Evolutionary conservation across 92 coral and sea anemone genomes (phyloP), one percentile per base, ranked within the genome.

Genomic region (Phenganax marumi): DNA sequence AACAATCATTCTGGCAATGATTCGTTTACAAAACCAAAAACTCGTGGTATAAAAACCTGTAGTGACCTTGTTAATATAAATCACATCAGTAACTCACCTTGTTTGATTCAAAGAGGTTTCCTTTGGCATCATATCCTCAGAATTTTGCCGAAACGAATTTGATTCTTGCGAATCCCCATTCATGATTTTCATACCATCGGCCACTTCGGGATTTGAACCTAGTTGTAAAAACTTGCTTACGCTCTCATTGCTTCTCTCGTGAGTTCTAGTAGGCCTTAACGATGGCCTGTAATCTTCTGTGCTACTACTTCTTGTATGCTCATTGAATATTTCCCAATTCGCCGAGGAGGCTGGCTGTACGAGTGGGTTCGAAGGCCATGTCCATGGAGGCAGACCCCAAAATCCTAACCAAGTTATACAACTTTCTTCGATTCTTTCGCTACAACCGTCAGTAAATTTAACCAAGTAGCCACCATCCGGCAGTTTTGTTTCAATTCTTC

Each of bases 381-480:
- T 17, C 73, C 73, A 61, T 3, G 83, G 83, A 6, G 83, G 72
- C 33, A 78, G 8, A 0, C 83, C 83, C 83, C 83, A 78, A 78
- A 78, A 78, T 63, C 83, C 83, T 19, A 78, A 39, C 83, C 83
- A 78, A 39, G 61, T 63, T 33, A 78, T 65, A 50, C 46, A n/a
- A 12, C 22, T 39, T 24, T 78, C 83, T 22, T 11, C 54, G 1
- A 78, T 48, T 43, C 60, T 46, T 22, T 78, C 83, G 33, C 17
- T 62, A 12, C 72, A 16, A 11, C 83, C 73, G 60, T 78, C 83
- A 13, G 54, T 24, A 14, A 78, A 78, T 24, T 61, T 62, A 17
- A 78, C 83, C 56, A 50, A 58, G 33, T 78, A 78, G n/a, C 46
- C n/a, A 10, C 25, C 73, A 78, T 43, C 52, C n/a, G 72, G 8